Percentiles rank a stretch among this genome's conserved stretches.
Conservation (phyloP, 2,888 invertebrate species). For the Sturmia bella region DNA sequence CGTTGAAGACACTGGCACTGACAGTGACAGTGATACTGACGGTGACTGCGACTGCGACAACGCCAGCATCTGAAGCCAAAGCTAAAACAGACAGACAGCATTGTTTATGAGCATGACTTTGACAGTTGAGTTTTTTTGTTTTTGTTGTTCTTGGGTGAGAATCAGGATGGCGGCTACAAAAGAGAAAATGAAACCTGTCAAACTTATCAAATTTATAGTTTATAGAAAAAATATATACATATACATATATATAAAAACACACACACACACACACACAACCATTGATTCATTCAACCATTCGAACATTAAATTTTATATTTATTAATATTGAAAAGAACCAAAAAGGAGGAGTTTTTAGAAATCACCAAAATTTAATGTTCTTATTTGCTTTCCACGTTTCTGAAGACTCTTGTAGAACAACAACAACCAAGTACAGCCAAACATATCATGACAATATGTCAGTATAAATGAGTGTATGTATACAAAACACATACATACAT, state of each 20-base stretch:
- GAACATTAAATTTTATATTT: slow-evolving; percentile 31
- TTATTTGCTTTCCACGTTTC: neutral
- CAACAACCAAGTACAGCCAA: neutral
- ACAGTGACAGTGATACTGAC: slow-evolving; percentile 11
- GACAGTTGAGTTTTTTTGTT: slow-evolving; percentile 52
- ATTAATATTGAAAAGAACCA: slow-evolving; percentile 34
- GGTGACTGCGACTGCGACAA: slow-evolving; percentile 5
- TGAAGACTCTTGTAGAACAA: slow-evolving; percentile 19
- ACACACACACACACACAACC: slow-evolving; percentile 34
- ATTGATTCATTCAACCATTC: slow-evolving; percentile 55
- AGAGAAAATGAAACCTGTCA: slow-evolving; percentile 64
- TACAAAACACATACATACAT: slow-evolving; percentile 17
- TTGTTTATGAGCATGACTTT: slow-evolving; percentile 54
- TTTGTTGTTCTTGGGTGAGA: no score
- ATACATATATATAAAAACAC: neutral
- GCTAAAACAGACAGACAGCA: slow-evolving; percentile 50
- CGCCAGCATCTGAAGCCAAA: slow-evolving; percentile 16
- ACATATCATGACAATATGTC: no score
- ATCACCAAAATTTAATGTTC: slow-evolving; percentile 20
- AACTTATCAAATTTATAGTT: slow-evolving; percentile 69
- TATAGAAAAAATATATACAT: slow-evolving; percentile 30
- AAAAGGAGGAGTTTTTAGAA: slow-evolving; percentile 67
- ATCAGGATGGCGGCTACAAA: slow-evolving; percentile 63
- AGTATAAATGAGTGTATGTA: no score
- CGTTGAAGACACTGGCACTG: slow-evolving; percentile 2